Percentiles rank a stretch among this genome's conserved stretches.
Conservation (phyloP, 2,113 vertebrate genomes). For the Setophaga kirtlandii region DNA sequence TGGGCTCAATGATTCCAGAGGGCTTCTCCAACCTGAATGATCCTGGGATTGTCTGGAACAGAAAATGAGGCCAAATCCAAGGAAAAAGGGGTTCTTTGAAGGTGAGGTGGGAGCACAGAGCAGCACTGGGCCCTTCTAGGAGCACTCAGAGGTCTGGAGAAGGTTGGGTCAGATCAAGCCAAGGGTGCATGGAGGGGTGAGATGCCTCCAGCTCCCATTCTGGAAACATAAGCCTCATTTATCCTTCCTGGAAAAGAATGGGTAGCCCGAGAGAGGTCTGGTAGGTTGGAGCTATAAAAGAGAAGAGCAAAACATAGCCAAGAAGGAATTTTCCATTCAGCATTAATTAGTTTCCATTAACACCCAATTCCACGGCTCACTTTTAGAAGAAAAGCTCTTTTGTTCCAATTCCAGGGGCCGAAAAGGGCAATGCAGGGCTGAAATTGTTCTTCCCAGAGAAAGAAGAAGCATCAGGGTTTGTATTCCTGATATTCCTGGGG, state of each 20-base stretch:
- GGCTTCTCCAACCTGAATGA: neutral
- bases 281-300: slow-evolving; percentile 8
- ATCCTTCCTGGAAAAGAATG: slow-evolving; percentile 27
- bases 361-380: slow-evolving; percentile 35
- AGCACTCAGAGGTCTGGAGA: neutral
- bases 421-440: slow-evolving; percentile 12
- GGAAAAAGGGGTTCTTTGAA: fast-evolving
- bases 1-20: neutral
- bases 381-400: slow-evolving; percentile 53
- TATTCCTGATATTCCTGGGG: neutral
- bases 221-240: slow-evolving; percentile 6
- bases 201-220: neutral
- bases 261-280: neutral
- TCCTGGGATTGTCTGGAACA: neutral
- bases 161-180: neutral
- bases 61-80: neutral
- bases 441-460: neutral
- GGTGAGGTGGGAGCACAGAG: neutral
- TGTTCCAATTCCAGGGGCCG: slow-evolving; percentile 16
- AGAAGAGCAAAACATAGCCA: neutral
- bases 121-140: neutral
- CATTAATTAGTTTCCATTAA: slow-evolving; percentile 65
- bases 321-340: slow-evolving; percentile 61
- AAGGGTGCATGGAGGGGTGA: neutral
- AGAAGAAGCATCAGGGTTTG: neutral